These are phyloP conservation scores for Heterohyrax brucei DNA, from an alignment of 2,797 vertebrate species.

Conservation along the genomic window DNA sequence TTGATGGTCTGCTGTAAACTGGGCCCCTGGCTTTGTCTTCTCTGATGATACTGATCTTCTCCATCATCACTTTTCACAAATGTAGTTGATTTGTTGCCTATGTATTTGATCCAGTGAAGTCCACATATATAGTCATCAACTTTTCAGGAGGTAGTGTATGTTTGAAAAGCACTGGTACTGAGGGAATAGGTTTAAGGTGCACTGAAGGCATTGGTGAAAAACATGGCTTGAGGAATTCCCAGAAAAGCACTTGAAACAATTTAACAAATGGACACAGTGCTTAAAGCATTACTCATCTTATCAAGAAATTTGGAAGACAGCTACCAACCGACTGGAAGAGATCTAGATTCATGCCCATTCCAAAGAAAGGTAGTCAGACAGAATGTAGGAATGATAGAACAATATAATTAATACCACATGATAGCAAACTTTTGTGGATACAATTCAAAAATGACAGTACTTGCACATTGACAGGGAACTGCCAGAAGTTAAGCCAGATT, in stretches of 20 bases:
- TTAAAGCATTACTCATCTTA: background rate
- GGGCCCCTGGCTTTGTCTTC: background rate
- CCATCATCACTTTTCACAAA: background rate
- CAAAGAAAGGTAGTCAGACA: background rate
- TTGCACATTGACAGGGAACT: too few relatives aligned
- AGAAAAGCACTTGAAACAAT: background rate
- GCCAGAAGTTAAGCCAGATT: background rate
- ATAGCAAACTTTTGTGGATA: background rate
- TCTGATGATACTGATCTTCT: background rate
- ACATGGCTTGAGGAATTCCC: background rate
- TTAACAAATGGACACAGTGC: too few relatives aligned
- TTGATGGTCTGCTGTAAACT: background rate
- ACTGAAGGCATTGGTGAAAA: background rate
- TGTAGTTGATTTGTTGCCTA: background rate
- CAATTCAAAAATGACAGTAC: too few relatives aligned
- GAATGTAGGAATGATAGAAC: background rate
- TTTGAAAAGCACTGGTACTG: background rate
- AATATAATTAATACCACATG: background rate
- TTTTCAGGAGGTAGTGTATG: background rate
- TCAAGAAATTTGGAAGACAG: background rate
- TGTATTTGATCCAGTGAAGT: background rate
- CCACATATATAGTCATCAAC: background rate
- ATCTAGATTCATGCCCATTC: background rate
- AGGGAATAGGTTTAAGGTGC: background rate
- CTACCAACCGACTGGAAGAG: background rate